Evolutionary conservation across 2,888 invertebrate genomes (phyloP).

Genomic region (Sericinus montela): DNA sequence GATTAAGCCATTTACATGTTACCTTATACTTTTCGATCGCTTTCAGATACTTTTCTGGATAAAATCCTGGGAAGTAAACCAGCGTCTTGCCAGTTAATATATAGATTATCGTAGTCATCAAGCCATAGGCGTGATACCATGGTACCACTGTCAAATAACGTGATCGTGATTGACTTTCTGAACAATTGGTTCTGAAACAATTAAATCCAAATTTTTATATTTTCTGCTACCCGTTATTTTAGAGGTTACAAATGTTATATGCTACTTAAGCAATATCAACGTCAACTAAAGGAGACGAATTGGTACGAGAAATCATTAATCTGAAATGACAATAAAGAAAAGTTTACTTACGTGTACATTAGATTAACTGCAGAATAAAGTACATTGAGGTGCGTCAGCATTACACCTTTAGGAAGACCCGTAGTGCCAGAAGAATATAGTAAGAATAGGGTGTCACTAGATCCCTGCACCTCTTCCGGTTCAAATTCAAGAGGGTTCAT

Average conservation of each 20-base stretch:
- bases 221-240: no score
- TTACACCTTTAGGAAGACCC: conserved; percentile 88
- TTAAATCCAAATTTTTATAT: neutral
- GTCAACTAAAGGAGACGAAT: no score
- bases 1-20: neutral
- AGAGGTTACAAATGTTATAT: no score
- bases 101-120: conserved; percentile 79
- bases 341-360: conserved; percentile 35
- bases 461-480: conserved; percentile 28
- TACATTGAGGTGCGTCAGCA: conserved; percentile 79
- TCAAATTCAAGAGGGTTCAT: conserved; percentile 25
- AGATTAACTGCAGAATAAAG: conserved; percentile 73
- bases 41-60: conserved; percentile 82
- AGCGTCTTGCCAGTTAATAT: conserved; percentile 67
- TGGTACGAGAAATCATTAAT: no score
- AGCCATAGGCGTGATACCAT: conserved; percentile 89
- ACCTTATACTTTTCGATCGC: conserved; percentile 82
- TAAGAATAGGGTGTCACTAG: conserved; percentile 42
- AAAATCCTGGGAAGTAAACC: conserved; percentile 81
- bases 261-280: no score
- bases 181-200: conserved; percentile 13
- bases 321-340: no score
- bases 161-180: conserved; percentile 11
- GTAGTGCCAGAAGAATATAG: conserved; percentile 85
- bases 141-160: conserved; percentile 82